Percentiles rank a stretch among this genome's conserved stretches.
These are phyloP conservation scores for Drosophila monieri DNA, from an alignment of 2,888 invertebrate genomes.

Conservation along the genomic window DNA sequence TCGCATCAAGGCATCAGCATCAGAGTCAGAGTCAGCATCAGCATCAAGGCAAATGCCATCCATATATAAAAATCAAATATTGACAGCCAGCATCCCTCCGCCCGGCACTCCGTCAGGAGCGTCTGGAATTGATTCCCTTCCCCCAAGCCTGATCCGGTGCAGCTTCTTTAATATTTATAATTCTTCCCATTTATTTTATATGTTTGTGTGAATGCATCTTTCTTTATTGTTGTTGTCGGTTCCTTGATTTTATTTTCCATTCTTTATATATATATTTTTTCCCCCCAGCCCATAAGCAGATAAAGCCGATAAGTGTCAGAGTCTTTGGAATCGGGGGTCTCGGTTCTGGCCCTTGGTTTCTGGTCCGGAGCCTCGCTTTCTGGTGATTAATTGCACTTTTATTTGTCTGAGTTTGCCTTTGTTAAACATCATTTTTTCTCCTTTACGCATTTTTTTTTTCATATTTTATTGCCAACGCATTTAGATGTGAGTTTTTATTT, in stretches of 20 bases:
- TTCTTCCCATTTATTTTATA: constrained; percentile 61
- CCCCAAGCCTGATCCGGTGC: constrained; percentile 4
- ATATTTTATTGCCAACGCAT: constrained; percentile 51
- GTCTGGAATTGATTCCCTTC: constrained; percentile 12
- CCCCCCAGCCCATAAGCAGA: constrained; percentile 53
- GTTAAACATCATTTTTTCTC: constrained; percentile 41
- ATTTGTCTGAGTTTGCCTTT: constrained; percentile 51
- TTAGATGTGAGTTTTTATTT: constrained; percentile 32
- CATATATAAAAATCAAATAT: constrained; percentile 74
- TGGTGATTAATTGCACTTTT: constrained; percentile 61
- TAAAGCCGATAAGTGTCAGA: constrained; percentile 78
- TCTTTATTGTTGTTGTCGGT: constrained; percentile 16
- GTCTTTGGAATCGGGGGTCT: constrained; percentile 48
- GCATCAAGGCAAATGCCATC: constrained; percentile 28
- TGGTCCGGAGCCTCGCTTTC: constrained; percentile 22
- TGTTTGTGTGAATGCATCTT: constrained; percentile 18
- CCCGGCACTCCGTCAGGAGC: constrained; percentile 27
- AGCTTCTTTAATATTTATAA: constrained; percentile 67
- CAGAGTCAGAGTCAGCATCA: too few species aligned
- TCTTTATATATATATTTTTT: constrained; percentile 8
- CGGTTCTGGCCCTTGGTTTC: constrained; percentile 12
- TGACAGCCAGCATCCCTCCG: constrained; percentile 65
- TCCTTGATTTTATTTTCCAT: constrained; percentile 21
- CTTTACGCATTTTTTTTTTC: constrained; percentile 54
- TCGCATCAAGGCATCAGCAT: constrained; percentile 18